A percentile compares a stretch with the other conserved stretches of the same genome.
Evolutionary conservation across 2,888 invertebrate species (phyloP).

Genomic region (Drosophila nr. perissopoda): DNA sequence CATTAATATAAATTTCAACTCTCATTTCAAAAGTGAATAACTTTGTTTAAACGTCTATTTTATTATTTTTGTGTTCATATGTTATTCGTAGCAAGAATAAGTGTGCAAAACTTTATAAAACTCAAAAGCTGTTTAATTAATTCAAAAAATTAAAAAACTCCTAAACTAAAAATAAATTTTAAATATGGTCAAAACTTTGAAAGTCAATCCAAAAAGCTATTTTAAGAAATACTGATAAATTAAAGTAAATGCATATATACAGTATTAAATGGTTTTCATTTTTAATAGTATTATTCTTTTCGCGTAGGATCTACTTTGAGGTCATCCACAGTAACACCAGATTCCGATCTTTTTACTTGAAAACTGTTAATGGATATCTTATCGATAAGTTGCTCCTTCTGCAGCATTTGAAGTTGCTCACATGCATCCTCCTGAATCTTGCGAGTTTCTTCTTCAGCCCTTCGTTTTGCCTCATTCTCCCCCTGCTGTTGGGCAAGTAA

Average conservation of each 20-base stretch:
- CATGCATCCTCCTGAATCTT: conserved; percentile 77
- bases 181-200: not conserved
- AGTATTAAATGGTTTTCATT: not conserved
- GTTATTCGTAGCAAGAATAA: not conserved
- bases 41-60: not conserved
- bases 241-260: not conserved
- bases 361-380: conserved; percentile 62
- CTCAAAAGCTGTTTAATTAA: not conserved
- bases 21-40: not conserved
- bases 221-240: not conserved
- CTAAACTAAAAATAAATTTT: not conserved
- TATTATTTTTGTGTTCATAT: not conserved
- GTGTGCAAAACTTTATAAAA: too few relatives aligned
- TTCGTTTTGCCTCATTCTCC: conserved; percentile 73
- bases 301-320: conserved; percentile 6
- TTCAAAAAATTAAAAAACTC: not conserved
- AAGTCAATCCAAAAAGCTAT: not conserved
- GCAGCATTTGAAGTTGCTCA: conserved; percentile 69
- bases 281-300: not conserved
- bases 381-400: conserved; percentile 48
- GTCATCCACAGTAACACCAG: conserved; percentile 38
- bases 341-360: conserved; percentile 50
- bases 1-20: not conserved
- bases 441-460: conserved; percentile 65
- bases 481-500: conserved; percentile 72